Base-by-base conservation (phyloP, 2,888 invertebrate genomes). In the Azorinus chamasolen region DNA sequence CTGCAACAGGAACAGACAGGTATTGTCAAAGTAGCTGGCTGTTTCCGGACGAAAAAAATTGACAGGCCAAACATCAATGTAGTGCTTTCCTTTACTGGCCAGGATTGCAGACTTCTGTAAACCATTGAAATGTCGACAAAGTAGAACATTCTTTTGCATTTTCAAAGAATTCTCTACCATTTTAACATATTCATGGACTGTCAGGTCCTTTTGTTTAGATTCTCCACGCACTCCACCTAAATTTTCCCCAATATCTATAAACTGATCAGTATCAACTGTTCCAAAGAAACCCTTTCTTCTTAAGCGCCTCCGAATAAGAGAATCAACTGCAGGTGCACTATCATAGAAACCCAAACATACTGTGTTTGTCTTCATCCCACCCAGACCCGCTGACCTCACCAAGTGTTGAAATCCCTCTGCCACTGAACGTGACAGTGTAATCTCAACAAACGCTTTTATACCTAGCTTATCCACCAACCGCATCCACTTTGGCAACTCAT, bases 311-410 rank as follows among this genome's bases (percentile, higher is more conserved):
- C 84, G 84, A 0, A 79, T 65, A 5, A 90, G 72, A 0, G 86
- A 79, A 77, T 98, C 97, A 45, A 94, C 94, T 0, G 96, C 96
- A 0, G 94, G 89, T 32, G 86, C 95, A 25, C 95, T 95, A 91
- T 99, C 99, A 83, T 97, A 95, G 94, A 98, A 99, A 20, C 99
- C 99, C 41, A 99, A 95, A 71, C 99, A 97, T 27, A 93, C 90
- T 0, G 99, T 99, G 92, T 99, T 99, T 0, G 99, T 99, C 93
- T 99, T 99, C 99, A 99, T 99, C 16, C 99, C 99, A 0, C 99
- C 99, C 91, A 99, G 95, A 2, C 99, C 99, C 0, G 98, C 96
- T 73, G 99, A 94, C 37, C 98, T 95, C 57, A 97, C 95, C 80
- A 99, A 94, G 93, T 99, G 99, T 73, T 97, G 97, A 50, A 99